Base-by-base conservation (phyloP, 2,888 invertebrate genomes). In the Agrochola circellaris region DNA sequence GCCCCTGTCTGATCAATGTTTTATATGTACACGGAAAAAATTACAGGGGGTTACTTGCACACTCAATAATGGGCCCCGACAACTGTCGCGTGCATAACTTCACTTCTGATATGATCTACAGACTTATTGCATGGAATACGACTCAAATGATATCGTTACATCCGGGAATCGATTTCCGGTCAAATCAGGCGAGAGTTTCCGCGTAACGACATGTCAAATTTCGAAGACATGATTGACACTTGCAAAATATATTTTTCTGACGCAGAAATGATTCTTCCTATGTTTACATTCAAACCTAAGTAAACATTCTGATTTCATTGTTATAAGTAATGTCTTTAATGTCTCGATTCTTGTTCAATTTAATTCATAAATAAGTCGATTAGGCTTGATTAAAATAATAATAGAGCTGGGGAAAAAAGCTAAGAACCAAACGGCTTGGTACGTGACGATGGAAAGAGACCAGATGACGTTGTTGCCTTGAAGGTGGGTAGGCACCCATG, bases 171-270 rank as follows among this genome's bases (percentile, higher is more conserved):
- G 67, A 82, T 71, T 72, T 58, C n/a, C 54, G 42, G 17, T 56
- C 45, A 23, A 64, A 74, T 48, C 48, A 60, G 23, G 20, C 51
- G 51, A 38, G 66, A 73, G 54, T 48, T 78, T 48, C 62, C 67
- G 26, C 70, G 42, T 79, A 79, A 82, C 62, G 71, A 82, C 62
- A 68, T 67, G 30, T 72, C 71, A 66, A 69, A 51, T 34, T 56
- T 73, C 73, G 34, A 64, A 62, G n/a, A 58, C 6, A 51, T 72
- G 67, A 68, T 30, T 68, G 76, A 79, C 68, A 45, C 15, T 30
- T 2, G 65, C n/a, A 45, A 79, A 79, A 80, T 56, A 75, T 68
- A 62, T 77, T 48, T 77, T 42, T 20, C n/a, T 30, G 72, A 23
- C 64, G 20, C 23, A 34, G 20, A 65, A 42, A 72, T 72, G 13